phyloP scores from a whole-genome alignment of 2,113 vertebrate species.

The Formicarius rufipectus region DNA sequence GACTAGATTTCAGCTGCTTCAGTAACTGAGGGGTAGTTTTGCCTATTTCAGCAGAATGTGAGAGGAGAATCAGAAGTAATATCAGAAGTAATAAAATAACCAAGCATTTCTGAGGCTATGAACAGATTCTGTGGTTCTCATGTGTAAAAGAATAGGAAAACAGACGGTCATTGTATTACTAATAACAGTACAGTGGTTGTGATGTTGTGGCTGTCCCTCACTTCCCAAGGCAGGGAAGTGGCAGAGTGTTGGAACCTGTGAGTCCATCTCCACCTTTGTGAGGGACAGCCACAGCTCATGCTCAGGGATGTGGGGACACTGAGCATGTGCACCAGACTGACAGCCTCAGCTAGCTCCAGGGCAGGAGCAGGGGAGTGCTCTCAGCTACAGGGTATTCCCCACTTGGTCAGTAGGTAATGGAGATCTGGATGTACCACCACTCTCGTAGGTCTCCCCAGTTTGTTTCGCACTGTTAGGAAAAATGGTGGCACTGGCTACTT shows the following conservation, averaged over 20 bases:
- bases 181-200: background rate
- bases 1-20: background rate
- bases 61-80: background rate
- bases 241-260: background rate
- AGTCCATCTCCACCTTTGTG: background rate
- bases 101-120: background rate
- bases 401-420: background rate
- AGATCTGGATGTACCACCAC: background rate
- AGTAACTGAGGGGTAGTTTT: background rate
- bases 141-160: background rate
- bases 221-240: background rate
- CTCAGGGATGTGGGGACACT: background rate
- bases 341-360: background rate
- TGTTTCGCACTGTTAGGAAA: background rate
- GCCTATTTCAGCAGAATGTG: background rate
- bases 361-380: background rate
- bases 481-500: background rate
- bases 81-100: background rate
- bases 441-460: background rate
- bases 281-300: background rate
- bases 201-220: background rate
- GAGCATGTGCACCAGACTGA: background rate
- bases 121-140: background rate
- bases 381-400: background rate
- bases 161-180: background rate